phyloP scores from a whole-genome alignment of 2,888 invertebrate species.

The Deilephila porcellus region DNA sequence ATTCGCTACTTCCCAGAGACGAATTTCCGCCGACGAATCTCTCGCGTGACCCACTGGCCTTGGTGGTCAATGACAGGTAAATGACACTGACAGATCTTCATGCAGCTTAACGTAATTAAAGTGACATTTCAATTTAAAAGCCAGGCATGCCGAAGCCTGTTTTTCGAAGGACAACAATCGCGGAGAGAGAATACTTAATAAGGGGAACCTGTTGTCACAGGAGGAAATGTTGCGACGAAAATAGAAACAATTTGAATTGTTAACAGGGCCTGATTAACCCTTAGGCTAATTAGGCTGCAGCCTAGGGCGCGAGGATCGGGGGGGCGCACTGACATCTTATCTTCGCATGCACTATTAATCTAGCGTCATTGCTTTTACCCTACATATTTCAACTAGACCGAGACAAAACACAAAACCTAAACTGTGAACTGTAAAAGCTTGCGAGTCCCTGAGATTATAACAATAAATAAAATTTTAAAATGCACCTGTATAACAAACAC shows the following conservation, averaged over 20 bases:
- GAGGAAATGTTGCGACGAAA: conserved; percentile 14
- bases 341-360: no score
- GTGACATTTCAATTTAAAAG: conserved; percentile 36
- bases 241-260: conserved; percentile 29
- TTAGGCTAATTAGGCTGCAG: no score
- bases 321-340: no score
- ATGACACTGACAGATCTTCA: conserved; percentile 36
- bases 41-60: conserved; percentile 50
- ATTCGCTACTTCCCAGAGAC: conserved; percentile 43
- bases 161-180: background rate
- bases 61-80: conserved; percentile 38
- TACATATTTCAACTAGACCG: no score
- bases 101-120: conserved; percentile 40
- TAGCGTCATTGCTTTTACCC: no score
- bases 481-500: no score
- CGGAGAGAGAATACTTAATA: conserved; percentile 18
- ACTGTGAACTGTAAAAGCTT: no score
- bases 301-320: no score
- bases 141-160: conserved; percentile 10
- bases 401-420: no score
- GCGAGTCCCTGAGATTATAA: no score
- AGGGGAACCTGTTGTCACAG: background rate
- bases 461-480: no score
- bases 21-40: conserved; percentile 46
- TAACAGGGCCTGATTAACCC: no score